Evolutionary conservation across 2,888 invertebrate genomes (phyloP).

Genomic region (Ecliptopera silaceata): DNA sequence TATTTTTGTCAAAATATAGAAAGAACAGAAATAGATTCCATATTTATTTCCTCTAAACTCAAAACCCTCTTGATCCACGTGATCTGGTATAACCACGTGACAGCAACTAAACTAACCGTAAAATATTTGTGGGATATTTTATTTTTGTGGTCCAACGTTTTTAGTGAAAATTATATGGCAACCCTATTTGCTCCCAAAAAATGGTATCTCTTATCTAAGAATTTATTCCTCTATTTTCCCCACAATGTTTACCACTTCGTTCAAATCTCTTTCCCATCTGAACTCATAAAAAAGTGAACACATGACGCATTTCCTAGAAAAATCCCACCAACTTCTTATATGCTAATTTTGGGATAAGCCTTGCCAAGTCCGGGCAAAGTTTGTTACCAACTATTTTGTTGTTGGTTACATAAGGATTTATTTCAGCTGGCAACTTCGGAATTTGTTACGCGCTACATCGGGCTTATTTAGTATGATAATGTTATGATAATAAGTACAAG

Average conservation of each 20-base stretch:
- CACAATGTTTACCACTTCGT: constrained; percentile 16
- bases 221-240: constrained; percentile 18
- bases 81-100: too few species aligned
- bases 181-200: background rate
- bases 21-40: too few species aligned
- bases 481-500: too few species aligned
- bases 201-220: background rate
- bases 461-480: constrained; percentile 2
- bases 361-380: constrained; percentile 46
- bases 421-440: constrained; percentile 41
- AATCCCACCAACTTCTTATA: constrained; percentile 52
- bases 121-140: too few species aligned
- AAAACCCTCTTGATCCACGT: too few species aligned
- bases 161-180: background rate
- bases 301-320: constrained; percentile 50
- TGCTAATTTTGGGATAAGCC: constrained; percentile 69
- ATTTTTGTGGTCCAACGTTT: too few species aligned
- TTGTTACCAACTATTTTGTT: constrained; percentile 57
- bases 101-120: background rate
- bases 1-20: too few species aligned
- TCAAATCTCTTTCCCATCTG: constrained; percentile 49
- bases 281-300: constrained; percentile 48
- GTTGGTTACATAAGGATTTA: constrained; percentile 47
- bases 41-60: too few species aligned
- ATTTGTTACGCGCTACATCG: constrained; percentile 27